Percentiles rank a stretch among this genome's conserved stretches.
phyloP scores from a whole-genome alignment of 92 coral and sea anemone genomes.

The Siderastrea radians region DNA sequence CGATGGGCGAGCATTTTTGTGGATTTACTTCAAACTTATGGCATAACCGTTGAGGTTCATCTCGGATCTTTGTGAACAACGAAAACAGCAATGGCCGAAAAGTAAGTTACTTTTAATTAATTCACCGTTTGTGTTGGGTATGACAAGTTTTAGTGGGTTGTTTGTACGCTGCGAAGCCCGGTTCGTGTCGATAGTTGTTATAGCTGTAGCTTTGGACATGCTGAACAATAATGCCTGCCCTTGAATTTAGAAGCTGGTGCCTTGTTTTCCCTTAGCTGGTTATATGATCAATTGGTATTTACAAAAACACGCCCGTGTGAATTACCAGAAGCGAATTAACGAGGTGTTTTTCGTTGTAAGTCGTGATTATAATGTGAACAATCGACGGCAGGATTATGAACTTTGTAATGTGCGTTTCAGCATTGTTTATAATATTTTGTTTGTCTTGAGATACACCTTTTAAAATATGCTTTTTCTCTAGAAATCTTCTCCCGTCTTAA shows the following conservation, averaged over 20 bases:
- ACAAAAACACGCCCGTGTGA: not conserved
- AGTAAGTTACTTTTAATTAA: slow-evolving; percentile 66
- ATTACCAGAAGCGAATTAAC: slow-evolving; percentile 5
- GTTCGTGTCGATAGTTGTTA: slow-evolving; percentile 1
- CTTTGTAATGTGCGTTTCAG: slow-evolving; percentile 4
- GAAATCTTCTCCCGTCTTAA: not conserved
- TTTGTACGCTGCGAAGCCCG: slow-evolving; percentile 12
- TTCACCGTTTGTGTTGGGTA: not conserved
- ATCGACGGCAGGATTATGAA: slow-evolving; percentile 21
- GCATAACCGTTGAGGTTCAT: slow-evolving; percentile 3
- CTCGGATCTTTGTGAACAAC: slow-evolving; percentile 4
- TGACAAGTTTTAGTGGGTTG: slow-evolving; percentile 11
- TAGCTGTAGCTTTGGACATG: not conserved
- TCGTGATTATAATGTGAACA: slow-evolving; percentile 31
- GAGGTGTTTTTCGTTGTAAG: not conserved
- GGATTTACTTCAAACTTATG: slow-evolving; percentile 8
- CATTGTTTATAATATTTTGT: slow-evolving; percentile 8
- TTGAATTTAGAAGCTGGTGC: not conserved
- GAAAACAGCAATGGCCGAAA: slow-evolving; percentile 82
- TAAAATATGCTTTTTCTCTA: not conserved
- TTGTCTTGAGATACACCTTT: slow-evolving; percentile 1
- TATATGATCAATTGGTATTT: not conserved
- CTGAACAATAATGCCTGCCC: not conserved
- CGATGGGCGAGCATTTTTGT: slow-evolving; percentile 3
- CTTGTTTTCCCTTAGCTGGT: not conserved